Percentiles rank a stretch among this genome's conserved stretches.
These are phyloP conservation scores for Catharus ustulatus DNA, from an alignment of 2,797 vertebrate genomes.

Conservation along the genomic window DNA sequence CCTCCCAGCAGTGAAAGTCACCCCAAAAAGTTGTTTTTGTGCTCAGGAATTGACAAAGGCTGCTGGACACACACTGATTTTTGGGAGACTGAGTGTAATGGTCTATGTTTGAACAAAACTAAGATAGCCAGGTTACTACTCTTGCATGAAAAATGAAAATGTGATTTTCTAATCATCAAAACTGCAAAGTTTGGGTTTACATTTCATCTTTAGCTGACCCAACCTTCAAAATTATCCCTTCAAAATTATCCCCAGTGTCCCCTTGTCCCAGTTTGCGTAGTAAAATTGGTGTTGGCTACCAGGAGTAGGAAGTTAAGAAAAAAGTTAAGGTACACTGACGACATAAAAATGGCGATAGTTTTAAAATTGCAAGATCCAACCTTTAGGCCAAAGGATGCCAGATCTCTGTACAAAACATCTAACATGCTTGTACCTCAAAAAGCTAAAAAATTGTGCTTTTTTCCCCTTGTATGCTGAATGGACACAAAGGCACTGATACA, in stretches of 20 bases:
- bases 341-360: neutral
- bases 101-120: neutral
- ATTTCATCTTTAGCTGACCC: neutral
- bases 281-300: neutral
- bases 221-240: neutral
- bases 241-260: neutral
- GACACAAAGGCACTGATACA: neutral
- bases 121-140: neutral
- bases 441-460: rapidly evolving
- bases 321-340: neutral
- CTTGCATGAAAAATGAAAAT: neutral
- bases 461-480: neutral
- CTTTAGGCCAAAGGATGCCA: neutral
- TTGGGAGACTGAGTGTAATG: neutral
- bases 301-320: neutral
- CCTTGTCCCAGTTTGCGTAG: neutral
- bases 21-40: neutral
- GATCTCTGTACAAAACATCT: neutral
- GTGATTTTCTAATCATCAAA: neutral
- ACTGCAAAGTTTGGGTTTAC: neutral
- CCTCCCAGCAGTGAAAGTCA: neutral
- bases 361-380: neutral
- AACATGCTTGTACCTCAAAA: neutral
- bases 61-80: neutral
- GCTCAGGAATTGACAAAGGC: neutral